A percentile compares a stretch with the other conserved stretches of the same genome.
Evolutionary conservation across 2,113 vertebrate genomes (phyloP).

Genomic region (Paratilapia polleni): DNA sequence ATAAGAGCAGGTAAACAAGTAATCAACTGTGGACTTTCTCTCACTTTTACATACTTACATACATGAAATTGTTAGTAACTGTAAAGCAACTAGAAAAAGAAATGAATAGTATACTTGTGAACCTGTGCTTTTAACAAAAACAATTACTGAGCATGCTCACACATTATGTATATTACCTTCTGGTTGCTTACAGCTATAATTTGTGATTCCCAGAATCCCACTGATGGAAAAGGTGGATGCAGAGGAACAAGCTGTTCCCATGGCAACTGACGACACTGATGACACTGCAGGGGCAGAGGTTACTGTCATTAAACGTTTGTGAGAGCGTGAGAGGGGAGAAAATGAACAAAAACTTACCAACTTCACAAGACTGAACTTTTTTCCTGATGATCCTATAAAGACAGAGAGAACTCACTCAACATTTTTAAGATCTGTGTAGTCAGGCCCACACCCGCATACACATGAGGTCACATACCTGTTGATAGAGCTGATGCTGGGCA

Average conservation of each 20-base stretch:
- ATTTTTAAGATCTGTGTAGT: background rate
- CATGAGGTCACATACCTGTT: conserved; percentile 70
- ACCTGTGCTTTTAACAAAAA: background rate
- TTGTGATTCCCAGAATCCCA: conserved; percentile 79
- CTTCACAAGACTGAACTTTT: conserved; percentile 80
- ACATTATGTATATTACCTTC: conserved; percentile 33
- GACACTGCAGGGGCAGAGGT: conserved; percentile 26
- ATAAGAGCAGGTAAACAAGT: background rate
- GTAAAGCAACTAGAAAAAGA: background rate
- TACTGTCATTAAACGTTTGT: background rate
- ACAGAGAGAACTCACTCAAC: conserved; percentile 3
- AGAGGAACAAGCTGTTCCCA: conserved; percentile 8
- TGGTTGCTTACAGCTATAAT: conserved; percentile 25
- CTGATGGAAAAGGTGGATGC: conserved; percentile 80
- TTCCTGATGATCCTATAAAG: conserved; percentile 83
- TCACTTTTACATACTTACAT: too few relatives aligned
- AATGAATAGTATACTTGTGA: background rate
- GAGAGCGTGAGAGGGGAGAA: background rate
- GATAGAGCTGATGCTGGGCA: conserved; percentile 87
- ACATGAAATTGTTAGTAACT: too few relatives aligned
- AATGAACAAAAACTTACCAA: conserved; percentile 25
- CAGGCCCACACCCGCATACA: conserved; percentile 58
- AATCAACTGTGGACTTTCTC: background rate
- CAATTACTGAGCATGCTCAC: background rate
- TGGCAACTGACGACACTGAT: conserved; percentile 23